Evolutionary conservation across 2,797 vertebrate genomes (phyloP), one percentile per base, ranked within the genome.

Genomic region (Champsocephalus esox): DNA sequence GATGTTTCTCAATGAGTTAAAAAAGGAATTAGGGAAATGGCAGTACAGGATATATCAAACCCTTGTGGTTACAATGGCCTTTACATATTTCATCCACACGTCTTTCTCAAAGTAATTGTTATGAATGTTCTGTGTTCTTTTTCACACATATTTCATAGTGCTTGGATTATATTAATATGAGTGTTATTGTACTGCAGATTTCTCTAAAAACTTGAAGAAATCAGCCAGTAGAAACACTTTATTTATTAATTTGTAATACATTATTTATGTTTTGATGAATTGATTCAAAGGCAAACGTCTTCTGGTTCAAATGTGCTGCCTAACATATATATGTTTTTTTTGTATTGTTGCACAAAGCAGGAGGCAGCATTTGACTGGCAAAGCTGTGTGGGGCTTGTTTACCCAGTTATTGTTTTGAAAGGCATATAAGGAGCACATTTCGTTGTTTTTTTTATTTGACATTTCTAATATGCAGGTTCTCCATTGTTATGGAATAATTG

Each of bases 401-500:
- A 67, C 61, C 62, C 65, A 62, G 56, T 88, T 86, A 85, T 86
- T 91, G 83, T 91, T 87, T 89, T 83, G 84, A 73, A 75, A 86
- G 68, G 63, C 75, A 66, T 83, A 66, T 58, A 48, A 62, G 55
- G 69, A 82, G 75, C 84, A 80, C 61, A 70, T 89, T 90, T 85
- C 64, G 66, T 78, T n/a, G n/a, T 87, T 84, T 81, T 78, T 71
- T 91, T 38, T 38, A 91, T 92, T 88, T 90, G 85, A 89, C 88
- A 88, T 92, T 92, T 91, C 83, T 90, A 90, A 91, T 89, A 88
- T 82, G 84, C 86, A 83, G 89, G 88, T 92, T 89, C 78, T 81
- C 85, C 80, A 91, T 90, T 92, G 91, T 92, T 91, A 81, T 63
- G 83, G 75, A 88, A 86, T 92, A 93, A 94, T 92, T 92, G 87